Base-by-base conservation (phyloP, 1,140 invertebrate genomes). In the Drosophila orosa region DNA sequence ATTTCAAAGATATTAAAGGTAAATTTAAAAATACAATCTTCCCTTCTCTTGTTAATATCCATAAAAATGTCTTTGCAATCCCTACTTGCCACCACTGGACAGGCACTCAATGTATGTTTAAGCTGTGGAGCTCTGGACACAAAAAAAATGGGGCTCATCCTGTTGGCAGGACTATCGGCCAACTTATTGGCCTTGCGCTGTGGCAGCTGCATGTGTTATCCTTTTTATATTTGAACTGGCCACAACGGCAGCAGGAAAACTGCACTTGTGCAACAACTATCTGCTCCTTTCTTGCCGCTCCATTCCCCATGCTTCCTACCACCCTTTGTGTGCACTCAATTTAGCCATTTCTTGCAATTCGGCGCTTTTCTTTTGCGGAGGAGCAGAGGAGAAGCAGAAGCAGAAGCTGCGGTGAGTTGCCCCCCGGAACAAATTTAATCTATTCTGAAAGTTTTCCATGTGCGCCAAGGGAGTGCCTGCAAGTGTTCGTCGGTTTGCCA, bases 251-350 rank as follows among this genome's bases (percentile, higher is more conserved):
- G 39, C 55, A 45, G 62, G 67, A 73, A 81, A 81, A 81, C 54
- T 78, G 79, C 79, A 82, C 74, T 82, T 81, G 77, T 73, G 48
- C 50, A 48, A 65, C 74, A 74, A 66, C 62, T 29, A 44, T 40
- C 47, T 48, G 45, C 37, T 22, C 8, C 25, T 22, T 42, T 50
- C 17, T 7, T 52, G 50, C 27, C 22, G 8, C 22, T n/a, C 17
- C 12, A n/a, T 13, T n/a, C 17, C 12, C 19, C n/a, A 1, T 27
- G 10, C 13, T 24, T 6, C 24, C n/a, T 29, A 24, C 10, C 31
- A 24, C n/a, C 59, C 33, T 77, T 58, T 83, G 75, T 78, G 65
- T 79, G 74, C 79, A 75, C 80, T 78, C 80, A 78, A 83, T 83
- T 83, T 83, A 55, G 80, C 75, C 59, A 75, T 71, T 83, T 83